Percentiles rank a stretch among this genome's conserved stretches.
phyloP scores from a whole-genome alignment of 2,113 vertebrate species.

The Ahaetulla prasina region DNA sequence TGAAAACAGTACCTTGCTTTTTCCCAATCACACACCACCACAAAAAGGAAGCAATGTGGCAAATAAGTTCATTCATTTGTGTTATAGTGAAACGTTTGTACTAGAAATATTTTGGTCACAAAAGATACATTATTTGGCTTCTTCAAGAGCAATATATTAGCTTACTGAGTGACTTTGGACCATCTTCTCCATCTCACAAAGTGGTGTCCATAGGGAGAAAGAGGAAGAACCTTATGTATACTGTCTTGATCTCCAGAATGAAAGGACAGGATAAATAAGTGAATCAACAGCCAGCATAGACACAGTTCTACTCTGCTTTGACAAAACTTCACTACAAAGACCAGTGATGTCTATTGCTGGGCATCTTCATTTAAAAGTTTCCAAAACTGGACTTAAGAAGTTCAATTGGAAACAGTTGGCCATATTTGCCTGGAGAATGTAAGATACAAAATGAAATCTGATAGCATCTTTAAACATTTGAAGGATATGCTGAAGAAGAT shows the following conservation, averaged over 20 bases:
- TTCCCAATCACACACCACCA: background rate
- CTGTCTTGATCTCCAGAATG: background rate
- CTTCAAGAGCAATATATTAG: background rate
- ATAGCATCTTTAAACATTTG: too few species aligned
- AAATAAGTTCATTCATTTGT: background rate
- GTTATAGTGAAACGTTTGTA: background rate
- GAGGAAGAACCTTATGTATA: background rate
- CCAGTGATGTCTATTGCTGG: too few species aligned
- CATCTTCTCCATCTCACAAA: background rate
- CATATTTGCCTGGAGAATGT: too few species aligned
- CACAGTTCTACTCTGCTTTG: too few species aligned
- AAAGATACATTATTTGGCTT: background rate
- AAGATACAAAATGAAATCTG: too few species aligned
- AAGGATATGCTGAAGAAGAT: too few species aligned
- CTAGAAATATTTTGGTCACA: background rate
- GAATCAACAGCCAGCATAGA: too few species aligned
- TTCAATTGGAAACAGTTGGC: too few species aligned
- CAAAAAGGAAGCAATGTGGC: background rate
- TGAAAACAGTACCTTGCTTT: background rate
- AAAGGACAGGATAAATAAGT: too few species aligned
- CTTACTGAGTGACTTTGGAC: background rate
- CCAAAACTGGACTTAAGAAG: too few species aligned
- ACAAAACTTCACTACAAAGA: too few species aligned
- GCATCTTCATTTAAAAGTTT: too few species aligned
- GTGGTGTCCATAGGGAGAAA: background rate